Evolutionary conservation across 2,888 invertebrate species (phyloP).

Genomic region (Lymantria dispar): DNA sequence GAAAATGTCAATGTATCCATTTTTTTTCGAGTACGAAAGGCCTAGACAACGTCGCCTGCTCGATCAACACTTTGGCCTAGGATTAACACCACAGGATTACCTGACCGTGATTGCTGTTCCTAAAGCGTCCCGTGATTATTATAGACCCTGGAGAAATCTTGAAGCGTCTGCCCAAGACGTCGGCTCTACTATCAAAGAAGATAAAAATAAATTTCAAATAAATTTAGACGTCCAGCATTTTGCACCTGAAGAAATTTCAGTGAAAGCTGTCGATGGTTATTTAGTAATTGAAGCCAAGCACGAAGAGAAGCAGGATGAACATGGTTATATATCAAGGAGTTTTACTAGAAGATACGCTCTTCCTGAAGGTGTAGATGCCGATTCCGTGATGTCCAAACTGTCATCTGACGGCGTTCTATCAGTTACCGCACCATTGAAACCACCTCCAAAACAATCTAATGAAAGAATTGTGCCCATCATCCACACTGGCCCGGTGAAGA

Average conservation of each 20-base stretch:
- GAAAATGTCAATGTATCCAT: conserved; percentile 69
- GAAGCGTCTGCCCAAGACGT: conserved; percentile 57
- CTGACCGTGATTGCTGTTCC: conserved; percentile 52
- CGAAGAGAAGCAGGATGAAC: conserved; percentile 90
- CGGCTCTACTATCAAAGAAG: conserved; percentile 72
- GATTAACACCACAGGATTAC: conserved; percentile 54
- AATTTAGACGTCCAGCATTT: conserved; percentile 89
- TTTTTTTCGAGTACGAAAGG: conserved; percentile 49
- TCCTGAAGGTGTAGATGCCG: conserved; percentile 82
- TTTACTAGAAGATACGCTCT: conserved; percentile 85
- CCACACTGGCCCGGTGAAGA: conserved; percentile 84
- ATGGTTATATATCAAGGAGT: conserved; percentile 88
- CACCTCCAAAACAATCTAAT: conserved; percentile 54
- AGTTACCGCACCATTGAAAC: conserved; percentile 85
- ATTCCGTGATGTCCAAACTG: conserved; percentile 85
- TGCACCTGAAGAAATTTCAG: conserved; percentile 87
- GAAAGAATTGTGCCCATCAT: conserved; percentile 86
- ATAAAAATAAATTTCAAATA: conserved; percentile 83
- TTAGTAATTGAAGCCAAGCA: conserved; percentile 89
- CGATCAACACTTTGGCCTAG: conserved; percentile 61
- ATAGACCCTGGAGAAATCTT: conserved; percentile 70
- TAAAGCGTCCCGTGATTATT: conserved; percentile 41
- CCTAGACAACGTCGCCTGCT: conserved; percentile 40
- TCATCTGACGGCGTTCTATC: conserved; percentile 90
- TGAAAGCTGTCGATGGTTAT: conserved; percentile 86